Conservation (phyloP, 2,113 vertebrate species). For the Phylloscopus trochiloides region DNA sequence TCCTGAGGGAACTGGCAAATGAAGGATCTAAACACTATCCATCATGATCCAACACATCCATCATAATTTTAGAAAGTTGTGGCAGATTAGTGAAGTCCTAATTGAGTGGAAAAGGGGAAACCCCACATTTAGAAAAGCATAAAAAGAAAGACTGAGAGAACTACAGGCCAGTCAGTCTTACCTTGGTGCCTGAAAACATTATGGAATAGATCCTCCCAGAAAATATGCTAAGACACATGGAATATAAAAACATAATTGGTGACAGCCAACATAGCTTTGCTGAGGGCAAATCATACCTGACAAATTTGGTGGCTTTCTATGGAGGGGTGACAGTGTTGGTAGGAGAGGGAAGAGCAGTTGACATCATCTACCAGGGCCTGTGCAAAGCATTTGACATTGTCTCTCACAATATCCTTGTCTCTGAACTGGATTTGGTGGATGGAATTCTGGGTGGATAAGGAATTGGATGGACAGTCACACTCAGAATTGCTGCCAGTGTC, state of each 20-base stretch:
- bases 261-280: not conserved
- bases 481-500: not conserved
- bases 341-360: not conserved
- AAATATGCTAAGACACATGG: not conserved
- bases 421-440: not conserved
- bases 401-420: too few relatives aligned
- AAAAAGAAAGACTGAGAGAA: not conserved
- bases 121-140: not conserved
- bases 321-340: not conserved
- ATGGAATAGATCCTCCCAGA: not conserved
- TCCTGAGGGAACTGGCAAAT: not conserved
- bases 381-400: not conserved
- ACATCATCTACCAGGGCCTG: not conserved
- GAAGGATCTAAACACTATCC: not conserved
- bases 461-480: not conserved
- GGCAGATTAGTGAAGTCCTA: not conserved
- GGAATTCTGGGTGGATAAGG: not conserved
- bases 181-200: not conserved
- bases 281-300: not conserved
- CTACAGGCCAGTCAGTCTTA: not conserved
- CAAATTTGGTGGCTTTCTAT: not conserved
- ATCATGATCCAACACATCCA: not conserved
- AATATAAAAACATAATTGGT: not conserved
- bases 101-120: not conserved
- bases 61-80: fast-evolving